Conservation (phyloP, 1,140 invertebrate genomes). For the Pseudomyrmex gracilis region DNA sequence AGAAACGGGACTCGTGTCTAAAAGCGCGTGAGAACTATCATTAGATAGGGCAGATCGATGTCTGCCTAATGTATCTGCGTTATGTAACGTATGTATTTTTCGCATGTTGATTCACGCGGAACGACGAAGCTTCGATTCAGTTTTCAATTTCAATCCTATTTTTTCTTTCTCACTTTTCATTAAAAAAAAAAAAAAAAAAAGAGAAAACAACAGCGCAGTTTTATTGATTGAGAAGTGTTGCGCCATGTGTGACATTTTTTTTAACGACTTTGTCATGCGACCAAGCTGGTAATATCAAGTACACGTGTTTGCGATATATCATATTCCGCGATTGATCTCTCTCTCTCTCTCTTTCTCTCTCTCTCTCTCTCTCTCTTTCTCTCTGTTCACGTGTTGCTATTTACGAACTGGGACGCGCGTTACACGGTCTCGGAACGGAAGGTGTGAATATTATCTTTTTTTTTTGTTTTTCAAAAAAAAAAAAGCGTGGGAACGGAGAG, state of each 20-base stretch:
- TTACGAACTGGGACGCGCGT: conserved; percentile 44
- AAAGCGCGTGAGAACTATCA: conserved; percentile 1
- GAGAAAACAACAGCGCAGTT: neutral
- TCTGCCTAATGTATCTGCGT: conserved; percentile 28
- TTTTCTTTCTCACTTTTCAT: neutral
- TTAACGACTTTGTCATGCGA: neutral
- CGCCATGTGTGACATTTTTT: neutral
- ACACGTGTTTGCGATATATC: conserved; percentile 33
- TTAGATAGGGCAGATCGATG: conserved; percentile 2
- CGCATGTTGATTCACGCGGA: neutral
- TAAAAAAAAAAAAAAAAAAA: neutral
- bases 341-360: no score
- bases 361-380: no score
- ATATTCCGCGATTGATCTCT: conserved; percentile 43
- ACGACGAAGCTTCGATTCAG: neutral
- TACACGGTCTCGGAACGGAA: neutral
- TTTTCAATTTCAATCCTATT: no score
- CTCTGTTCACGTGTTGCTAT: conserved; percentile 13
- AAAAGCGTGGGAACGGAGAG: conserved; percentile 38
- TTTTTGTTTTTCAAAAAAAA: neutral
- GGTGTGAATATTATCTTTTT: conserved; percentile 44
- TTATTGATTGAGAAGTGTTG: conserved; percentile 3
- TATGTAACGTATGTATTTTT: conserved; percentile 21
- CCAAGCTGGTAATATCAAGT: neutral
- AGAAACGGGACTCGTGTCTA: neutral